Evolutionary conservation across 2,888 invertebrate species (phyloP).

Genomic region (Agrochola litura): DNA sequence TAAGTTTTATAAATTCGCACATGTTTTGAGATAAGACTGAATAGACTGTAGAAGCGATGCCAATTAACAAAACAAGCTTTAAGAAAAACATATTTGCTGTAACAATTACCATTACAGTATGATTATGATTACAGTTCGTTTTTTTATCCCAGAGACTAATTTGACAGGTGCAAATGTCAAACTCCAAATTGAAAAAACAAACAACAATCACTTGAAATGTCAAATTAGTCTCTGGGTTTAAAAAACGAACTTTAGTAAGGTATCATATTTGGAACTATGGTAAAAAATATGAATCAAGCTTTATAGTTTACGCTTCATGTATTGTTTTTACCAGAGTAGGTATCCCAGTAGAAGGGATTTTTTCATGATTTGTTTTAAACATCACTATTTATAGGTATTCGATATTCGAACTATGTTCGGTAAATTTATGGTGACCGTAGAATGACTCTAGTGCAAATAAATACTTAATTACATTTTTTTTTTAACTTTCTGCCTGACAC

Average conservation of each 20-base stretch:
- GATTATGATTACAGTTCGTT: no score
- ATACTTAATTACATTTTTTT: no score
- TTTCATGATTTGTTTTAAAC: background rate
- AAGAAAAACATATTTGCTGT: background rate
- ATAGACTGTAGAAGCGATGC: background rate
- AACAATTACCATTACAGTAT: background rate
- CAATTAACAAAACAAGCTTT: no score
- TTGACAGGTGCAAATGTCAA: no score
- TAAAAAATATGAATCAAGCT: background rate
- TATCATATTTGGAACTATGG: background rate
- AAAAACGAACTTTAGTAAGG: no score
- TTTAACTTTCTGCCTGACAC: background rate
- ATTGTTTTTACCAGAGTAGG: background rate
- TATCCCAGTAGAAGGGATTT: no score
- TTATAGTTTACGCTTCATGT: background rate
- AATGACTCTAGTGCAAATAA: background rate
- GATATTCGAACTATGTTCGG: background rate
- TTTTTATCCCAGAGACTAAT: no score
- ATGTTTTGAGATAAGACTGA: conserved; percentile 20
- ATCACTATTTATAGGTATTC: background rate
- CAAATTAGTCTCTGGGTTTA: no score
- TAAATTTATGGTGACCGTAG: background rate
- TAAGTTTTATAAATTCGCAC: conserved; percentile 32
- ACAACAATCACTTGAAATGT: no score
- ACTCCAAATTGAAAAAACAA: no score